Conservation (phyloP, 2,888 invertebrate species). For the Eurytoma californica region DNA sequence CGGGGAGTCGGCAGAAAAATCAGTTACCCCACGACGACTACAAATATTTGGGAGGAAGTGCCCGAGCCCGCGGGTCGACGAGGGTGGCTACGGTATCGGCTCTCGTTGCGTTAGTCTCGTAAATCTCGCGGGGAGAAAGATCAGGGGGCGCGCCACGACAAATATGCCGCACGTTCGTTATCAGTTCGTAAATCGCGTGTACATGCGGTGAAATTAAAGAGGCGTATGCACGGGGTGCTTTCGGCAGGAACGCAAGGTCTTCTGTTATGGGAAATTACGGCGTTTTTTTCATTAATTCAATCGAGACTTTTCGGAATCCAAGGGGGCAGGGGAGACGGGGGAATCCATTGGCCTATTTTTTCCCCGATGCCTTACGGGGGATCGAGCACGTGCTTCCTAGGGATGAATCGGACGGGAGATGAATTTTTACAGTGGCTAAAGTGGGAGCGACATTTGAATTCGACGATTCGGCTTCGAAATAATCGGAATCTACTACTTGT, state of each 20-base stretch:
- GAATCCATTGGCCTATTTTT: constrained; percentile 34
- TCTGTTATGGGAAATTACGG: background rate
- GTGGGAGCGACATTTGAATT: no score
- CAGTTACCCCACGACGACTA: background rate
- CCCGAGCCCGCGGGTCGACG: no score
- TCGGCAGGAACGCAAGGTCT: background rate
- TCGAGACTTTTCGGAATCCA: background rate
- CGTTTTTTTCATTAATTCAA: constrained; percentile 21
- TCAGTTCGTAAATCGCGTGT: constrained; percentile 47
- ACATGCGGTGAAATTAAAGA: background rate
- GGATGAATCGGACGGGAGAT: no score
- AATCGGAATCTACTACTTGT: no score
- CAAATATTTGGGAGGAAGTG: background rate
- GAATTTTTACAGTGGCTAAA: no score
- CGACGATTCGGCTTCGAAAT: no score
- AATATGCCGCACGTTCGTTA: constrained; percentile 45
- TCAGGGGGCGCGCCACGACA: constrained; percentile 31
- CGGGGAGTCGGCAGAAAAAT: background rate
- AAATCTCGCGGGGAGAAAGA: constrained; percentile 5
- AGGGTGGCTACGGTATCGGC: no score
- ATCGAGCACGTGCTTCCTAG: no score
- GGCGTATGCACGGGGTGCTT: background rate
- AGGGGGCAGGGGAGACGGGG: background rate
- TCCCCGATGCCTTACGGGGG: background rate
- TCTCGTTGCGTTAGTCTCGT: background rate